Conservation (phyloP, 1,140 invertebrate species). For the Chelonus insularis region DNA sequence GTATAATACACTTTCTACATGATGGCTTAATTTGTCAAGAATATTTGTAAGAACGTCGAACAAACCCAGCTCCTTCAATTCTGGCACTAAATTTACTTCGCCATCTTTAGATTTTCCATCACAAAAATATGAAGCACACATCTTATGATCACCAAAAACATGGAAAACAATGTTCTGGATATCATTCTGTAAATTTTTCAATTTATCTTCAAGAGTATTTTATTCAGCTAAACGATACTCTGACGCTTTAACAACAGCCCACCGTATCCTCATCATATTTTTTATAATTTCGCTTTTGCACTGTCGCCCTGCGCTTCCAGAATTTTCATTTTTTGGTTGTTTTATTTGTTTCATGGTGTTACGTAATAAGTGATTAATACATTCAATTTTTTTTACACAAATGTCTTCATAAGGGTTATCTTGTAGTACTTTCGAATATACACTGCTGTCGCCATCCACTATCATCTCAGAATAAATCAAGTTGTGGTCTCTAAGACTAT, state of each 20-base stretch:
- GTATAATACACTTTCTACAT: not conserved
- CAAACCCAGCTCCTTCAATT: not conserved
- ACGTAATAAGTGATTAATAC: constrained; percentile 32
- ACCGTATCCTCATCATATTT: not conserved
- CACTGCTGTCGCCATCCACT: constrained; percentile 46
- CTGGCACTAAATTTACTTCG: not conserved
- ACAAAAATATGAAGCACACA: constrained; percentile 6
- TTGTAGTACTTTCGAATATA: constrained; percentile 29
- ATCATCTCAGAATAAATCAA: constrained; percentile 42
- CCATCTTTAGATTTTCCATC: not conserved
- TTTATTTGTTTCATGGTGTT: constrained; percentile 30
- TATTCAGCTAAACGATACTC: not conserved
- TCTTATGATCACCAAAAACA: constrained; percentile 36
- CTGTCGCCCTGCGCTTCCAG: not conserved
- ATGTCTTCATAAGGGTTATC: constrained; percentile 31
- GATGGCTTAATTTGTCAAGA: not conserved
- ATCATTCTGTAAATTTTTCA: constrained; percentile 21
- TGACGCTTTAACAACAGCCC: not conserved
- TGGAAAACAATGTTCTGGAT: constrained; percentile 31
- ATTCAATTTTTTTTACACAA: constrained; percentile 39
- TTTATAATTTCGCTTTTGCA: not conserved
- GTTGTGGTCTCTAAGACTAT: constrained; percentile 37
- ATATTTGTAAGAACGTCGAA: too few relatives aligned
- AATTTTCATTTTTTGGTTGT: not conserved
- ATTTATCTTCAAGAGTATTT: constrained; percentile 9